A percentile compares a stretch with the other conserved stretches of the same genome.
These are phyloP conservation scores for Florisuga fusca DNA, from an alignment of 2,797 vertebrate species.

Conservation along the genomic window DNA sequence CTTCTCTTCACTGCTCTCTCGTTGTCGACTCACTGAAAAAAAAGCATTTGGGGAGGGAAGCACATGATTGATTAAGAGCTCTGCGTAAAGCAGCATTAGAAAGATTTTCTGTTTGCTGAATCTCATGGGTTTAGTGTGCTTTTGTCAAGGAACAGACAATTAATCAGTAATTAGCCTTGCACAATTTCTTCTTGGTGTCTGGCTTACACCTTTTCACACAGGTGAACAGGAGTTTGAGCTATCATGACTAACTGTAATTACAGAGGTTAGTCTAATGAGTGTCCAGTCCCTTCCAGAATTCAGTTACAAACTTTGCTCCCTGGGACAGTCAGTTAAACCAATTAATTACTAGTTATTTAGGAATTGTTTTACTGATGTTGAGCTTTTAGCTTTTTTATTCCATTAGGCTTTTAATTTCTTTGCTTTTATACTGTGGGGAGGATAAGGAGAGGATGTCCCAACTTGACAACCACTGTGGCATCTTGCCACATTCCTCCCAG, in stretches of 20 bases:
- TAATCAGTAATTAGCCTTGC: not conserved
- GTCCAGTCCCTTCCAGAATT: not conserved
- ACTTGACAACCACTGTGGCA: not conserved
- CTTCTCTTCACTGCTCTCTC: slow-evolving; percentile 14
- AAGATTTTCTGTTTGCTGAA: slow-evolving; percentile 12
- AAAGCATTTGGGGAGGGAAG: slow-evolving; percentile 32
- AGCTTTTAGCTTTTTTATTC: slow-evolving; percentile 53
- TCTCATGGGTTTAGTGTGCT: slow-evolving; percentile 44
- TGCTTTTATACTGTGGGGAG: slow-evolving; percentile 4
- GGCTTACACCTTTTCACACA: not conserved
- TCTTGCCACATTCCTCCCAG: not conserved
- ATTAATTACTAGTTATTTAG: slow-evolving; percentile 37
- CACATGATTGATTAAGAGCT: slow-evolving; percentile 8
- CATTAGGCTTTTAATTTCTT: slow-evolving; percentile 28
- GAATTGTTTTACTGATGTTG: slow-evolving; percentile 5
- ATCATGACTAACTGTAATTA: not conserved
- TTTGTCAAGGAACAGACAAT: not conserved
- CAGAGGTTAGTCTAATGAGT: not conserved
- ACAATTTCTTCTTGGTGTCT: not conserved
- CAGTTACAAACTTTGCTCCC: slow-evolving; percentile 14
- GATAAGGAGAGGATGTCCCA: not conserved
- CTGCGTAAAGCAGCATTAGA: not conserved
- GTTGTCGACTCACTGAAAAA: not conserved
- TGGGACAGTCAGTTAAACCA: slow-evolving; percentile 13
- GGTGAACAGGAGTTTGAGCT: not conserved